These are phyloP conservation scores for Rhingia rostrata DNA, from an alignment of 2,888 invertebrate genomes.

Conservation along the genomic window DNA sequence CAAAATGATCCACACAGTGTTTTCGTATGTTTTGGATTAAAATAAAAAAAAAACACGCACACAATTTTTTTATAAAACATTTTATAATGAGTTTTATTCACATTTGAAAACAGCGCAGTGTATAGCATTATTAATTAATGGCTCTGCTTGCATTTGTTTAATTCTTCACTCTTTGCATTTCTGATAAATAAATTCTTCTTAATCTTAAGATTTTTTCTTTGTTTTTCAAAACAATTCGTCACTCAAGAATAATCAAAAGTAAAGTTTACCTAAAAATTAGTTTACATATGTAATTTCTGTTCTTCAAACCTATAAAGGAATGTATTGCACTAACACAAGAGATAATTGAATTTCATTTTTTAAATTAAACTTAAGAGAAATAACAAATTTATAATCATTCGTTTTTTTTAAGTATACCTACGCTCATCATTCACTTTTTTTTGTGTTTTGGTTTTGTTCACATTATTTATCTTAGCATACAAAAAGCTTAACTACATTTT, in stretches of 20 bases:
- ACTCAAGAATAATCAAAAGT: slow-evolving; percentile 8
- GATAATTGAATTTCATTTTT: slow-evolving; percentile 1
- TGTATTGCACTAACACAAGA: slow-evolving; percentile 32
- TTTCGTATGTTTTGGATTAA: background rate
- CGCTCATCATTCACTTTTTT: slow-evolving; percentile 1
- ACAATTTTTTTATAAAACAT: slow-evolving; percentile 15
- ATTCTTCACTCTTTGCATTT: slow-evolving; percentile 20
- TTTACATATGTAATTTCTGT: slow-evolving; percentile 13
- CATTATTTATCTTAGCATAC: slow-evolving; percentile 63
- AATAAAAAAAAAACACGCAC: background rate
- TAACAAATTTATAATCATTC: slow-evolving; percentile 15
- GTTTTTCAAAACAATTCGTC: slow-evolving; percentile 11
- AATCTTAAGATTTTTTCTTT: slow-evolving; percentile 2
- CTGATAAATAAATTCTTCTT: slow-evolving; percentile 42
- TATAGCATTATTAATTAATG: slow-evolving; percentile 58
- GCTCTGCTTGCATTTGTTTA: slow-evolving; percentile 49
- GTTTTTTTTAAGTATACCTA: too few species aligned
- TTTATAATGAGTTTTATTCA: slow-evolving; percentile 64
- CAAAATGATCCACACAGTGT: too few species aligned
- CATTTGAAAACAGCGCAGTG: slow-evolving; percentile 66
- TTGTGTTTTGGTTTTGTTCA: slow-evolving; percentile 29
- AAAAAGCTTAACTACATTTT: slow-evolving; percentile 68
- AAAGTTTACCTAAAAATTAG: slow-evolving; percentile 19
- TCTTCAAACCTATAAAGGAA: slow-evolving; percentile 9
- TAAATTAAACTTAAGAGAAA: background rate